Conservation (phyloP, 2,888 invertebrate genomes). For the Leucoptera coffeella region DNA sequence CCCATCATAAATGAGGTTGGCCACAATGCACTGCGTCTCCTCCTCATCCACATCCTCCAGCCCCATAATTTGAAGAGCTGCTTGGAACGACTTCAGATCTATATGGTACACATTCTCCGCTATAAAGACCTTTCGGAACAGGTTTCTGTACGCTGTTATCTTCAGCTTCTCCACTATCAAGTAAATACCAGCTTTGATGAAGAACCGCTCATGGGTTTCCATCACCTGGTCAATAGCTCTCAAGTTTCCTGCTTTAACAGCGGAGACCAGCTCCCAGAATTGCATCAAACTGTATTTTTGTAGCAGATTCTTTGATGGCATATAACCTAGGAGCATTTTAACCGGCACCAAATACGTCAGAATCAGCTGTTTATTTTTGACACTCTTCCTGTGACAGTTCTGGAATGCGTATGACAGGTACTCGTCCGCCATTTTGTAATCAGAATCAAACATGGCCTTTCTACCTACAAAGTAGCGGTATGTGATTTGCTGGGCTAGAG, state of each 20-base stretch:
- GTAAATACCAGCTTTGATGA: slow-evolving; percentile 95
- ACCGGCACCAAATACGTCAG: slow-evolving; percentile 94
- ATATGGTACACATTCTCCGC: slow-evolving; percentile 79
- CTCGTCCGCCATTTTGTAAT: slow-evolving; percentile 89
- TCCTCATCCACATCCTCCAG: slow-evolving; percentile 84
- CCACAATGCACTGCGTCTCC: slow-evolving; percentile 93
- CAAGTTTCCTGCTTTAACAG: slow-evolving; percentile 87
- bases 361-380: slow-evolving; percentile 85
- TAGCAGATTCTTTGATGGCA: slow-evolving; percentile 78
- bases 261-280: slow-evolving; percentile 83
- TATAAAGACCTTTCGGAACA: slow-evolving; percentile 86
- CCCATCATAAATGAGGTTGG: slow-evolving; percentile 93
- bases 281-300: slow-evolving; percentile 86
- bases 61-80: slow-evolving; percentile 75
- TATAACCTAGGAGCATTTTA: slow-evolving; percentile 92
- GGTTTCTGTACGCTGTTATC: slow-evolving; percentile 89
- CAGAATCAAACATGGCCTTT: slow-evolving; percentile 98
- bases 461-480: slow-evolving; percentile 96
- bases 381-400: slow-evolving; percentile 75
- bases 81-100: slow-evolving; percentile 76
- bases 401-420: slow-evolving; percentile 89
- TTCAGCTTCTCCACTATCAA: slow-evolving; percentile 94
- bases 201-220: slow-evolving; percentile 82
- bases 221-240: slow-evolving; percentile 77
- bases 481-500: slow-evolving; percentile 89